Evolutionary conservation across 2,888 invertebrate genomes (phyloP).

Genomic region (Ecdyonurus torrentis): DNA sequence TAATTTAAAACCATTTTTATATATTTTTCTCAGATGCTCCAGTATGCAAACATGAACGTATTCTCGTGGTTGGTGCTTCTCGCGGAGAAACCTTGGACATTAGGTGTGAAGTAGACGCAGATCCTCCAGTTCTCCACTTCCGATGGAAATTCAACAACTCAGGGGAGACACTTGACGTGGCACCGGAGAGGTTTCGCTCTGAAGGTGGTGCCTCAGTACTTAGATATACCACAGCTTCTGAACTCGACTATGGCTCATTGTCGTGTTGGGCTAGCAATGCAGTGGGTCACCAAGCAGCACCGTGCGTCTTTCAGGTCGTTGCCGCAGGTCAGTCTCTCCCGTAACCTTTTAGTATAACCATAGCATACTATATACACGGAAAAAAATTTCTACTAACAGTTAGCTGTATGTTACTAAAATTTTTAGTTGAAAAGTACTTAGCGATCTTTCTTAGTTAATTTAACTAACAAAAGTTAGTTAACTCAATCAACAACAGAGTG

Average conservation of each 20-base stretch:
- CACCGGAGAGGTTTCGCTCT: slow-evolving; percentile 53
- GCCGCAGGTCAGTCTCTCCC: background rate
- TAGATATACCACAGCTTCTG: slow-evolving; percentile 37
- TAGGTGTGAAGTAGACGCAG: slow-evolving; percentile 77
- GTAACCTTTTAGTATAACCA: no score
- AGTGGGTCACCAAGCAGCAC: slow-evolving; percentile 64
- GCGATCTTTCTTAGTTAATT: no score
- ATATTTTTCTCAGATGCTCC: slow-evolving; percentile 50
- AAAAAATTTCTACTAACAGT: no score
- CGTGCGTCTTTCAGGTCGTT: slow-evolving; percentile 68
- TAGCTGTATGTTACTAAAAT: no score
- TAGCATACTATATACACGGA: no score
- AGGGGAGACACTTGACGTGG: slow-evolving; percentile 71
- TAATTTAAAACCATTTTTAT: background rate
- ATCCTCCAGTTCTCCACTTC: slow-evolving; percentile 77
- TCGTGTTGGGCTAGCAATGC: slow-evolving; percentile 74
- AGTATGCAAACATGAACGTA: slow-evolving; percentile 57
- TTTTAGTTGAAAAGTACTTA: no score
- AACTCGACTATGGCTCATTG: slow-evolving; percentile 72
- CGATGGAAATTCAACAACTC: slow-evolving; percentile 92
- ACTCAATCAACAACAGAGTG: no score
- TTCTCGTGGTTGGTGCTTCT: slow-evolving; percentile 74
- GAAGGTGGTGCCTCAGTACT: slow-evolving; percentile 24
- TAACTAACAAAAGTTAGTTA: no score
- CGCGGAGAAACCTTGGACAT: slow-evolving; percentile 74